phyloP scores from a whole-genome alignment of 2,113 vertebrate species.

The Raja brachyura region DNA sequence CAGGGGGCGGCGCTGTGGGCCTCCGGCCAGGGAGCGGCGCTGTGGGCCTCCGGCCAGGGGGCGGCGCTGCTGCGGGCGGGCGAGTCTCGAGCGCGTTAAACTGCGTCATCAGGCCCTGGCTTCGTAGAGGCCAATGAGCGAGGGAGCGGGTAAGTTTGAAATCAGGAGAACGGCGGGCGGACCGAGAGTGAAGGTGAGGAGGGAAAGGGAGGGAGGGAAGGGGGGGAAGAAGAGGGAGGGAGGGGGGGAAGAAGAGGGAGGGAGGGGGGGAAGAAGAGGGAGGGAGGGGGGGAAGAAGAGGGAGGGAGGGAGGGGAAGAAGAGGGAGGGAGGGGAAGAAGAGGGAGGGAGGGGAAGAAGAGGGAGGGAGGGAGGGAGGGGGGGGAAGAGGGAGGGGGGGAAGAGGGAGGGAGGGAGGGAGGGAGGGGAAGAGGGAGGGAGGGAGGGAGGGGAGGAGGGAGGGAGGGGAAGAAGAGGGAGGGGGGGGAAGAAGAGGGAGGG shows the following conservation, averaged over 20 bases:
- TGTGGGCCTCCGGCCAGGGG: too few species aligned
- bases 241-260: not conserved
- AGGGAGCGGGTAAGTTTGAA: not conserved
- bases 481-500: not conserved
- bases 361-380: not conserved
- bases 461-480: too few species aligned
- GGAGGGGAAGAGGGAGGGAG: not conserved
- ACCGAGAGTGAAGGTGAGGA: not conserved
- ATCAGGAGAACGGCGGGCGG: not conserved
- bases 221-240: not conserved
- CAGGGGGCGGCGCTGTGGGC: too few species aligned
- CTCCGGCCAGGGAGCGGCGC: too few species aligned
- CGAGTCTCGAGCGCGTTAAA: too few species aligned
- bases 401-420: too few species aligned
- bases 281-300: too few species aligned
- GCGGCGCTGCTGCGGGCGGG: too few species aligned
- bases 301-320: too few species aligned
- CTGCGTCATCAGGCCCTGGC: not conserved
- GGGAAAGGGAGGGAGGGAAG: too few species aligned
- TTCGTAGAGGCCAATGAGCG: not conserved
- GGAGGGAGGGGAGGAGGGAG: not conserved
- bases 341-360: not conserved
- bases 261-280: not conserved
- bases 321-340: not conserved
- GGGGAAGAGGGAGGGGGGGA: too few species aligned